Evolutionary conservation across 2,888 invertebrate genomes (phyloP).

Genomic region (Tiliacea citrago): DNA sequence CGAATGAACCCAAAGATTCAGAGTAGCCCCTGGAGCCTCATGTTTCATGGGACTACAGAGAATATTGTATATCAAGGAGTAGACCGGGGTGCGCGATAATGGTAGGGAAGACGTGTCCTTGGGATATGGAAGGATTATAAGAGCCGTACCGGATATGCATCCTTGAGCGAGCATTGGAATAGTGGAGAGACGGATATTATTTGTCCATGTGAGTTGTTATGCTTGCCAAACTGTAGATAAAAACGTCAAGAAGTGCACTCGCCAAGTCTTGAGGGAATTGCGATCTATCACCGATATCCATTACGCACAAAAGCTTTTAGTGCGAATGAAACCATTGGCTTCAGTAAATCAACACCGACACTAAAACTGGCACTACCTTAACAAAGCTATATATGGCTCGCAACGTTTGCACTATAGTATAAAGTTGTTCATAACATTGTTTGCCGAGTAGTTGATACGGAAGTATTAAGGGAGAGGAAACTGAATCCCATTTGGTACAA

Average conservation of each 20-base stretch:
- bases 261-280: conserved; percentile 53
- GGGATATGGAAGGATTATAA: too few relatives aligned
- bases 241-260: conserved; percentile 61
- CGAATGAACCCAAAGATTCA: too few relatives aligned
- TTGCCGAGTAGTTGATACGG: conserved; percentile 68
- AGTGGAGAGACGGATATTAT: too few relatives aligned
- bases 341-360: conserved; percentile 65
- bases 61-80: too few relatives aligned
- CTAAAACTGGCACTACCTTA: conserved; percentile 57
- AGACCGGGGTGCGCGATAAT: too few relatives aligned
- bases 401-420: conserved; percentile 30
- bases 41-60: too few relatives aligned
- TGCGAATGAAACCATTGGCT: conserved; percentile 65
- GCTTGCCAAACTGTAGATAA: conserved; percentile 48
- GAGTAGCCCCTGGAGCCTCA: too few relatives aligned
- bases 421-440: conserved; percentile 54
- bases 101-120: too few relatives aligned
- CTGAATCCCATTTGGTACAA: conserved; percentile 73
- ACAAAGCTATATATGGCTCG: conserved; percentile 41
- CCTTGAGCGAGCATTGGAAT: too few relatives aligned
- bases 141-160: too few relatives aligned
- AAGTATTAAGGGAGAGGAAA: conserved; percentile 74
- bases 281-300: conserved; percentile 67
- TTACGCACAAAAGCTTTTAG: conserved; percentile 75
- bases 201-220: conserved; percentile 1